These are phyloP conservation scores for Gouania willdenowi DNA, from an alignment of 2,797 vertebrate species.

Conservation along the genomic window DNA sequence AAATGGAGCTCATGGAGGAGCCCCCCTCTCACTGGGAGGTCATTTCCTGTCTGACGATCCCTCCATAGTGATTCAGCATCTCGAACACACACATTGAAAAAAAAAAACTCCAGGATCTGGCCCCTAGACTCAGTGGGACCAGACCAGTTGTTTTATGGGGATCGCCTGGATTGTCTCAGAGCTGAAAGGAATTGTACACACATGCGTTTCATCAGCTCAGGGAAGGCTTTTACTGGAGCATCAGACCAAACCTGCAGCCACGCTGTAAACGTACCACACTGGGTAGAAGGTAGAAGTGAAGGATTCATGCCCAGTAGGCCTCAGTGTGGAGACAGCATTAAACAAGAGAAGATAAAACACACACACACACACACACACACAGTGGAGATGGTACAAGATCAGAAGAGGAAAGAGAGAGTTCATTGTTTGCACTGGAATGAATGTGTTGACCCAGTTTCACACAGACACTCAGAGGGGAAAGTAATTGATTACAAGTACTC, in stretches of 20 bases:
- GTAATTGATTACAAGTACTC: constrained; percentile 39
- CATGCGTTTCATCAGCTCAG: constrained; percentile 3
- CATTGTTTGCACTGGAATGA: too few species aligned
- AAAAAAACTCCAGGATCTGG: constrained; percentile 22
- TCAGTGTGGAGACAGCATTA: constrained; percentile 25
- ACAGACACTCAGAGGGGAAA: constrained; percentile 7
- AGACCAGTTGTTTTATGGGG: constrained; percentile 18
- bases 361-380: neutral
- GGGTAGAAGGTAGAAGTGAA: neutral
- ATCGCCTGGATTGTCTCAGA: constrained; percentile 26
- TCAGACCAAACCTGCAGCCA: neutral
- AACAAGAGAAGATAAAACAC: constrained; percentile 25
- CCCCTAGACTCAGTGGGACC: constrained; percentile 21
- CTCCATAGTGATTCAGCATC: constrained; percentile 19
- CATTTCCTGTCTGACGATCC: constrained; percentile 62
- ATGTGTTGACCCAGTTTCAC: neutral
- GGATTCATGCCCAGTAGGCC: neutral
- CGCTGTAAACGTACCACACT: neutral
- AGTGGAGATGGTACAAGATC: constrained; percentile 1
- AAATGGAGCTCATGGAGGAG: constrained; percentile 49
- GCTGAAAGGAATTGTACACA: constrained; percentile 6
- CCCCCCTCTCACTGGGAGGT: constrained; percentile 52
- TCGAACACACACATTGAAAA: constrained; percentile 41
- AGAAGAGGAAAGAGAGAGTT: neutral
- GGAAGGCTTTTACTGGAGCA: neutral